A percentile compares a stretch with the other conserved stretches of the same genome.
phyloP scores from a whole-genome alignment of 2,113 vertebrate species.

The Coturnix japonica region DNA sequence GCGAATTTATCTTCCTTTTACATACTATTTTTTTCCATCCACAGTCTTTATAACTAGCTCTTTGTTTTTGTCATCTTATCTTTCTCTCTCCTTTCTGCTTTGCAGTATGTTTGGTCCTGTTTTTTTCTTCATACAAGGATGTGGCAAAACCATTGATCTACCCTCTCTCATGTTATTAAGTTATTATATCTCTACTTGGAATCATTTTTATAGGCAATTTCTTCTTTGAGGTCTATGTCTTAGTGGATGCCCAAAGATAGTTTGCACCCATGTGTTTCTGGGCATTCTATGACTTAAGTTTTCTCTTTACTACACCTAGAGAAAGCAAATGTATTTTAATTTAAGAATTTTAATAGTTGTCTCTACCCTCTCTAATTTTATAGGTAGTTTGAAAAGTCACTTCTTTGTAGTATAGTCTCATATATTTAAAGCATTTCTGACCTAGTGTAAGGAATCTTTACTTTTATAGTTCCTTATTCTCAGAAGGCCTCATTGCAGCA shows the following conservation, averaged over 20 bases:
- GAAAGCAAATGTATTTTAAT: not conserved
- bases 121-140: accelerated
- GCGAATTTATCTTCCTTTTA: not conserved
- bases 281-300: not conserved
- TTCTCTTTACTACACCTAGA: not conserved
- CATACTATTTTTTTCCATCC: not conserved
- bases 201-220: not conserved
- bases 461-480: not conserved
- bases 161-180: not conserved
- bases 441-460: not conserved
- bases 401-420: not conserved
- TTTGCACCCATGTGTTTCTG: not conserved
- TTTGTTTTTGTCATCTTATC: not conserved
- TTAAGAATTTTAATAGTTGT: not conserved
- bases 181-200: not conserved
- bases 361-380: not conserved
- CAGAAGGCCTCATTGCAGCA: not conserved
- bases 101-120: not conserved
- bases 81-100: not conserved
- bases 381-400: not conserved
- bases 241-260: not conserved
- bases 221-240: not conserved
- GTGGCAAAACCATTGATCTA: not conserved
- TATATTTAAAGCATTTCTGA: not conserved
- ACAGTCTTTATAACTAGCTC: not conserved